Evolutionary conservation across 2,888 invertebrate genomes (phyloP).

Genomic region (Formica aserva): DNA sequence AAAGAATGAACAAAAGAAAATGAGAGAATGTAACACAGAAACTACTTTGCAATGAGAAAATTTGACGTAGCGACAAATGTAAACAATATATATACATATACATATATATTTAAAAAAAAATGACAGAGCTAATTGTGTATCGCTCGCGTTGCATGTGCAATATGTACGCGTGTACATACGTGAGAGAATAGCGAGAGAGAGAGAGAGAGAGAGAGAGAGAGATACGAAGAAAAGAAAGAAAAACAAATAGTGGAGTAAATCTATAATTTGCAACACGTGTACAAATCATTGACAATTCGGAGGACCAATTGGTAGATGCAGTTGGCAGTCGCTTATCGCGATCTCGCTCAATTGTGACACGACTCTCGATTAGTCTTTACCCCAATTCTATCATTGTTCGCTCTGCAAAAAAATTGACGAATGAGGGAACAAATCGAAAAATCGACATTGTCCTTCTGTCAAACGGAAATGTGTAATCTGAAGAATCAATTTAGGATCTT

Average conservation of each 20-base stretch:
- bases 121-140: conserved; percentile 40
- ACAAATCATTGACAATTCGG: conserved; percentile 66
- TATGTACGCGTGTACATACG: conserved; percentile 11
- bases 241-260: conserved; percentile 72
- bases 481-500: not conserved
- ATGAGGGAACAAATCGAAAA: not conserved
- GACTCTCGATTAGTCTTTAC: conserved; percentile 31
- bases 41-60: conserved; percentile 23
- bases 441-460: not conserved
- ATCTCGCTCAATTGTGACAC: conserved; percentile 10
- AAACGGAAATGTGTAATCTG: not conserved
- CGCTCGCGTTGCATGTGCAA: conserved; percentile 9
- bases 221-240: not conserved
- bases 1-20: conserved; percentile 33
- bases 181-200: not conserved
- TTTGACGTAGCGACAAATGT: conserved; percentile 47
- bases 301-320: conserved; percentile 61
- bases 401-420: conserved; percentile 7
- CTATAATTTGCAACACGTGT: conserved; percentile 77
- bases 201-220: not conserved
- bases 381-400: not conserved
- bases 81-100: conserved; percentile 34
- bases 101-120: conserved; percentile 36
- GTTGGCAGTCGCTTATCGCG: conserved; percentile 49
- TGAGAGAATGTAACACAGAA: conserved; percentile 14